Percentiles rank a stretch among this genome's conserved stretches.
Evolutionary conservation across 2,797 vertebrate genomes (phyloP).

Genomic region (Gallinago solitaria): DNA sequence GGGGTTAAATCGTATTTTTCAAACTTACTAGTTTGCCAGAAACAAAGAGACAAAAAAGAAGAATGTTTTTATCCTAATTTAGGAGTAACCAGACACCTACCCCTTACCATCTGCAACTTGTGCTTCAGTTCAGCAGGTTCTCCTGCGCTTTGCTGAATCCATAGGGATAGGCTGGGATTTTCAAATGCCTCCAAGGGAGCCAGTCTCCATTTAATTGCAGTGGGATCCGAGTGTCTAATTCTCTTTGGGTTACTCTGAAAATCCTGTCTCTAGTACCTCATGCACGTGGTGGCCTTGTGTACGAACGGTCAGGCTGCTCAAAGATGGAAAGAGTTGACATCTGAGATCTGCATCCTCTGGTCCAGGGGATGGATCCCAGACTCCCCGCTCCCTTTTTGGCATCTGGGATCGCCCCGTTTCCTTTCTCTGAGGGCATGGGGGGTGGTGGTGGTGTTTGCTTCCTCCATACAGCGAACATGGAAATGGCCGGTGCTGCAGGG

Average conservation of each 20-base stretch:
- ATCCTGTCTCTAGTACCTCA: background rate
- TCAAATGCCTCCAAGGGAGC: background rate
- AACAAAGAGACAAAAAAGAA: background rate
- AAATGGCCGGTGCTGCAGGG: background rate
- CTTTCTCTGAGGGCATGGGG: background rate
- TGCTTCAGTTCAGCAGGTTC: background rate
- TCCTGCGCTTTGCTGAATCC: background rate
- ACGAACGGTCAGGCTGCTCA: rapidly evolving
- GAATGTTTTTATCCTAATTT: background rate
- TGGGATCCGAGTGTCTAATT: background rate
- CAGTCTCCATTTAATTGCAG: background rate
- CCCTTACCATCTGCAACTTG: too few relatives aligned
- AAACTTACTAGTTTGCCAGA: background rate
- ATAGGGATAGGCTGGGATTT: background rate
- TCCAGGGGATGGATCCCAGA: background rate
- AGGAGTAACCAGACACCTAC: background rate
- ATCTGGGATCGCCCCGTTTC: background rate
- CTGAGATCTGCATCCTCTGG: background rate
- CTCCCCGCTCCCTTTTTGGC: background rate
- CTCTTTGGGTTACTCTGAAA: background rate
- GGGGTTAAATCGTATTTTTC: background rate
- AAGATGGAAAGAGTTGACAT: background rate
- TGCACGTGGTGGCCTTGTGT: background rate
- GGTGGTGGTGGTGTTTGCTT: background rate
- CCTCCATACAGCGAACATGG: background rate